Evolutionary conservation across 37 sponge, comb jelly and placozoan species (phyloP), one percentile per base, ranked within the genome.

Genomic region (Spongia lamella): DNA sequence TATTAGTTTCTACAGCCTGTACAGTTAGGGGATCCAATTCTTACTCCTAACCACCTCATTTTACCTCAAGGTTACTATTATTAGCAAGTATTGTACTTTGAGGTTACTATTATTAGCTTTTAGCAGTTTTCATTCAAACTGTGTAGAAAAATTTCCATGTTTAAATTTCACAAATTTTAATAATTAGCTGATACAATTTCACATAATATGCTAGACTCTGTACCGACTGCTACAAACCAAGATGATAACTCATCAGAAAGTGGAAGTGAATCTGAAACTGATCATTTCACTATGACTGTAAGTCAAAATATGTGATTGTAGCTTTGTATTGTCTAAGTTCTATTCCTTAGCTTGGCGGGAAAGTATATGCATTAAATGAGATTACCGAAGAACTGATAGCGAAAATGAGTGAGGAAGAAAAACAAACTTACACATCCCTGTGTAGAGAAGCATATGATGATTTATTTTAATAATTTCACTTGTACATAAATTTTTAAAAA

Each of bases 371-470:
- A n/a, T 65, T 92, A 26, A 53, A 80, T 61, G 82, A 92, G 58
- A 72, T 92, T 35, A 90, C 73, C 13, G 72, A 54, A 36, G 82
- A 87, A 14, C 56, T 92, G 66, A 85, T 92, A 29, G 81, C 84
- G 19, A 56, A 50, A 20, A 92, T 92, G 92, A 92, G 84, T 15
- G 65, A 19, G 29, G 77, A 81, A 63, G 92, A 92, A 66, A 92
- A 86, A 64, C 68, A 80, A 29, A 52, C 51, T 34, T 92, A 92
- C 51, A 87, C 78, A 13, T 36, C 38, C 39, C 68, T 92, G 7
- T 87, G 65, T 60, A 70, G 78, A 26, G 70, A 89, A 55, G 89
- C 84, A 1, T 77, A 78, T 24, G 62, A 49, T 22, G 63, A 80
- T 37, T 56, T 56, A 9, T 74, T 70, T n/a, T 76, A 62, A 72